A percentile compares a stretch with the other conserved stretches of the same genome.
These are phyloP conservation scores for Drosophila nr. fundita DNA, from an alignment of 2,888 invertebrate genomes.

Conservation along the genomic window DNA sequence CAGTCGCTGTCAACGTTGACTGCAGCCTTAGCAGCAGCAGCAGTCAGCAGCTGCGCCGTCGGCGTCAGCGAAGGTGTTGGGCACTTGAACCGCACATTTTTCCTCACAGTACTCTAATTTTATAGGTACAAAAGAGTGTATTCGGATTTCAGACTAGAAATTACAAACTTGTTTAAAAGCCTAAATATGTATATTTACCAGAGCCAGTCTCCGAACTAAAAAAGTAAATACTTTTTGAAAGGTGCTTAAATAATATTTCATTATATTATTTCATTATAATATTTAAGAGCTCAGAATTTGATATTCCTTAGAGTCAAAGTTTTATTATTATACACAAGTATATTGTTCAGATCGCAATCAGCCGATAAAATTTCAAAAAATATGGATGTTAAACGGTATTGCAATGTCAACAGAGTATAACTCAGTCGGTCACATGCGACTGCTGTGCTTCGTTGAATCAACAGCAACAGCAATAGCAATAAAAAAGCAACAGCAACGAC, in stretches of 20 bases:
- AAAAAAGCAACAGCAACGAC: background rate
- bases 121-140: background rate
- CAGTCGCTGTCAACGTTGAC: slow-evolving; percentile 32
- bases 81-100: slow-evolving; percentile 79
- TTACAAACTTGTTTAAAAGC: background rate
- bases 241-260: background rate
- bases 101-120: slow-evolving; percentile 63
- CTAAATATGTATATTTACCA: too few species aligned
- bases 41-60: slow-evolving; percentile 34
- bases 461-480: slow-evolving; percentile 15
- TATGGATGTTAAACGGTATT: background rate
- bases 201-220: too few species aligned
- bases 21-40: slow-evolving; percentile 43
- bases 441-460: slow-evolving; percentile 7
- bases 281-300: background rate
- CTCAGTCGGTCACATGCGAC: background rate
- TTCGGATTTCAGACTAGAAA: background rate
- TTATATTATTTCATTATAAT: too few species aligned
- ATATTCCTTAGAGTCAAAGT: background rate
- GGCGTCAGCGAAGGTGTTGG: slow-evolving; percentile 68
- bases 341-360: background rate
- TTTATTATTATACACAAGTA: background rate
- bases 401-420: background rate
- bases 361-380: background rate
- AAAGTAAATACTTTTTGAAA: background rate